Evolutionary conservation across 1,140 invertebrate species (phyloP), one percentile per base, ranked within the genome.

Genomic region (Pogonomyrmex barbatus): DNA sequence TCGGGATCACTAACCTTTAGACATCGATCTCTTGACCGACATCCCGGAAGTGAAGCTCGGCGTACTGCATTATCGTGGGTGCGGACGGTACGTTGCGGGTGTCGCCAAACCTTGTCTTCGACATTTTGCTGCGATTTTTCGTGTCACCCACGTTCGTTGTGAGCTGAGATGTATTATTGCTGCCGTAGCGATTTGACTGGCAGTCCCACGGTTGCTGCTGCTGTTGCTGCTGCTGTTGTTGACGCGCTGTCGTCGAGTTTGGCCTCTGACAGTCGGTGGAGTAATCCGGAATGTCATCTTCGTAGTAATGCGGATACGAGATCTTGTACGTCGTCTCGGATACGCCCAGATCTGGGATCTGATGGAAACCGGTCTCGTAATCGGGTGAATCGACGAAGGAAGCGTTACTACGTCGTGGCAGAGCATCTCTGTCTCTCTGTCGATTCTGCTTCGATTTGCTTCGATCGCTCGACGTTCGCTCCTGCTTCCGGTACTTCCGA

Each of bases 11-110:
- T 89, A 92, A 94, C 93, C 93, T 94, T 96, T 94, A 98, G 91
- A 98, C 97, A 94, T 97, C 97, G 91, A 98, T 97, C 94, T 97
- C 96, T 92, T 96, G 96, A 91, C 96, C 96, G 86, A 97, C 95
- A 93, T 97, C 97, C 93, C 97, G 97, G 94, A 97, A 98, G 94
- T 97, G 97, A 86, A 97, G 96, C 89, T 97, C 97, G 62, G 97
- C 96, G 92, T 97, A 97, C 93, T 97, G 97, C 91, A 96, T 97
- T 93, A 91, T 89, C 88, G 88, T 89, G 36, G 88, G 88, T 71
- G 88, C 85, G 78, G 88, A 89, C 36, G 88, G 85, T 58, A 85
- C 81, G 17, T 85, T 86, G 17, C 88, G 88, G n/a, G 77, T 52
- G 52, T 89, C 88, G n/a, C 50, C 58, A 24, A 83, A 12, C 24